phyloP scores from a whole-genome alignment of 2,113 vertebrate species.

The Hymenochirus boettgeri region DNA sequence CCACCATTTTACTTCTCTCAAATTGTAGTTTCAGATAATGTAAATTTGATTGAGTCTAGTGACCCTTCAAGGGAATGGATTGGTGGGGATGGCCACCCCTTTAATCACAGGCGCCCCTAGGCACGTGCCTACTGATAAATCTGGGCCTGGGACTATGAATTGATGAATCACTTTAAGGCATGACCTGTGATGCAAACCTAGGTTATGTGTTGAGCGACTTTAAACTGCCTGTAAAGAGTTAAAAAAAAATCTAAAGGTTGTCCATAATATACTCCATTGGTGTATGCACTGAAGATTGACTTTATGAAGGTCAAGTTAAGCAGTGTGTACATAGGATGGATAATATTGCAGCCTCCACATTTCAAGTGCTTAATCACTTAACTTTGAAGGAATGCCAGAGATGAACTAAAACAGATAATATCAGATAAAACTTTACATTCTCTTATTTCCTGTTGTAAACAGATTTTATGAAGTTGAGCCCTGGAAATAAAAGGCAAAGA shows the following conservation, averaged over 20 bases:
- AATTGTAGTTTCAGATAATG: too few relatives aligned
- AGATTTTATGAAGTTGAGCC: background rate
- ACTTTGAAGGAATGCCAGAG: constrained; percentile 39
- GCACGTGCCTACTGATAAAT: too few relatives aligned
- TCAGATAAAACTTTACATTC: constrained; percentile 20
- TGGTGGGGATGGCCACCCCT: too few relatives aligned
- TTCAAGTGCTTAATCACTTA: constrained; percentile 36
- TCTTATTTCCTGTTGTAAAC: constrained; percentile 32
- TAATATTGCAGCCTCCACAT: constrained; percentile 36
- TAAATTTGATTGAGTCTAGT: too few relatives aligned
- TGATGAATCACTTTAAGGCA: too few relatives aligned
- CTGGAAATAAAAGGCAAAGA: background rate
- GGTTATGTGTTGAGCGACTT: too few relatives aligned
- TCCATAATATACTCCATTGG: constrained; percentile 20
- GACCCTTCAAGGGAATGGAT: too few relatives aligned
- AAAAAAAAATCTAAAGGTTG: constrained; percentile 16
- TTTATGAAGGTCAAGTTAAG: constrained; percentile 37
- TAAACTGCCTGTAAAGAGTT: constrained; percentile 21
- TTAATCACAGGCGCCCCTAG: too few relatives aligned
- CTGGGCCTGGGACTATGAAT: too few relatives aligned
- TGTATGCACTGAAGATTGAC: constrained; percentile 34
- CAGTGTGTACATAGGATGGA: constrained; percentile 40
- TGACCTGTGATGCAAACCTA: too few relatives aligned
- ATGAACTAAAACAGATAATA: constrained; percentile 35
- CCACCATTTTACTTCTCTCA: too few relatives aligned